Evolutionary conservation across 2,888 invertebrate genomes (phyloP), one percentile per base, ranked within the genome.

Genomic region (Catocala fraxini): DNA sequence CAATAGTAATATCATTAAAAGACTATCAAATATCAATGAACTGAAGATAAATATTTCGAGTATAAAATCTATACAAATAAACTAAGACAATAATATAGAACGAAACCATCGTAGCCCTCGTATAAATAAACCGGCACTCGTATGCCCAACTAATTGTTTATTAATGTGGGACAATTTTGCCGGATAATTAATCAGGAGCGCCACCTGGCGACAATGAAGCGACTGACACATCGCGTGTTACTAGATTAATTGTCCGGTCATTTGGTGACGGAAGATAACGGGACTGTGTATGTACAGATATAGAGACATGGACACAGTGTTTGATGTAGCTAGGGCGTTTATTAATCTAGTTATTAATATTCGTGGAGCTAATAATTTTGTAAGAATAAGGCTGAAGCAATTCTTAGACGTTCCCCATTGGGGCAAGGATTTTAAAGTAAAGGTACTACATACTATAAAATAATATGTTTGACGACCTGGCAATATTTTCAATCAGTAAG

Each of bases 151-250:
- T 85, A 84, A 86, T 86, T 82, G 83, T 79, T 80, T 81, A 85
- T 82, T 84, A 86, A 87, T 84, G 77, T 73, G 74, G 81, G 74
- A 82, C 80, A 81, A 84, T 84, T 81, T 81, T 73, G 78, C 73
- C 71, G 58, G 73, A 73, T 75, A 77, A 88, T 88, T 85, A 85
- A 87, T 88, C 86, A 86, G 59, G 56, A 61, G 73, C 75, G 67
- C 71, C 87, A 85, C 82, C 83, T 89, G 87, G 70, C 79, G 68
- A 83, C 83, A 84, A 89, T 88, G 85, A 86, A 86, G 83, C 85
- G 51, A 68, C 75, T 80, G 84, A 81, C 84, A 81, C 73, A 82
- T 87, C 77, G 81, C 81, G 77, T 85, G 81, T 71, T 80, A 74
- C 76, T 81, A 85, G 81, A 86, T 86, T 86, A 86, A 86, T 84